Base-by-base conservation (phyloP, 1,140 invertebrate genomes). In the Drosophila funebris region DNA sequence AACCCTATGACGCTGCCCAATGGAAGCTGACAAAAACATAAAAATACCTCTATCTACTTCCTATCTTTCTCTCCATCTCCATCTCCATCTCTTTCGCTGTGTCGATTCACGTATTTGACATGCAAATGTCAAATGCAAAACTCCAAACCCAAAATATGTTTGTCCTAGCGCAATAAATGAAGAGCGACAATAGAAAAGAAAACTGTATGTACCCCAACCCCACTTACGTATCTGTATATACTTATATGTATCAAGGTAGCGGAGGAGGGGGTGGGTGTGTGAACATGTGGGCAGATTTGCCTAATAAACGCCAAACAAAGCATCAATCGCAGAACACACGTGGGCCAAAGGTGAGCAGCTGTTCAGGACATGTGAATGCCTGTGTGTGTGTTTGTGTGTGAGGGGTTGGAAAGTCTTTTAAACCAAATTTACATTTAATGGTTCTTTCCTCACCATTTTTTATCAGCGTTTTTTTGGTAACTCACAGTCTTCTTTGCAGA, bases 401-500 rank as follows among this genome's bases (percentile, higher is more conserved):
- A 20, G 14, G 66, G 50, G 9, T 29, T 36, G 27, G 9, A 16
- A 37, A 18, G 9, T 27, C 6, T 11, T 41, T 37, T 24, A 14
- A 39, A 5, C 18, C 9, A 4, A 16, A 20, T 13, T 36, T 16
- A 24, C 14, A 44, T 22, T 33, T 60, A 48, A 36, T 6, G 20
- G n/a, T 27, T 13, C 11, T 11, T 63, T 16, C 41, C 8, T 62
- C 24, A 22, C 14, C 1, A 33, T 41, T 41, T 46, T 39, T 53
- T 54, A 70, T 22, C 48, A 52, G 29, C 48, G 22, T 58, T 24
- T 70, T 63, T 70, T 58, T 61, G 63, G 53, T 79, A 79, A 87
- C 62, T 64, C 78, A 50, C 61, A 85, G 81, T 74, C 69, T 76
- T 48, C 69, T 69, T 91, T 91, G 57, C 73, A 96, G 96, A 90